Conservation (phyloP, 2,113 vertebrate species). For the Eulacestoma nigropectus region DNA sequence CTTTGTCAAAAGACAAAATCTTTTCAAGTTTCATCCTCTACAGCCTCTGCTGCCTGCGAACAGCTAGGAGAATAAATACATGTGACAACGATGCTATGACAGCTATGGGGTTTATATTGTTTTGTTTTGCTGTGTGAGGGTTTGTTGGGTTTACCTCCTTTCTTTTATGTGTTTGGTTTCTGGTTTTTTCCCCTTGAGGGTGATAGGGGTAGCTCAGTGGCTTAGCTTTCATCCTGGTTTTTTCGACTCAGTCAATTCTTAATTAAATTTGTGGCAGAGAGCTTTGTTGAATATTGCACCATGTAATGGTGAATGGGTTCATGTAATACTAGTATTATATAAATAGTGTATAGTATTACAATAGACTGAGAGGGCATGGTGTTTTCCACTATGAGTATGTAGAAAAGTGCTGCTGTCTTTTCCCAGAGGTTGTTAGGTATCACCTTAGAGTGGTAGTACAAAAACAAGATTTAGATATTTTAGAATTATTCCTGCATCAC, state of each 20-base stretch:
- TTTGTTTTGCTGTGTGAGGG: neutral
- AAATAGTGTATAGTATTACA: neutral
- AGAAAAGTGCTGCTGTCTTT: neutral
- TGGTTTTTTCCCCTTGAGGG: neutral
- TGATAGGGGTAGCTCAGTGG: neutral
- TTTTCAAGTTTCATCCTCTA: neutral
- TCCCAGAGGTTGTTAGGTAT: neutral
- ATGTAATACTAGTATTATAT: neutral
- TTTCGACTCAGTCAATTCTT: neutral
- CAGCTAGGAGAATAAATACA: neutral
- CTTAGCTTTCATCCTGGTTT: neutral
- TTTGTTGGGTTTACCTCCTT: neutral
- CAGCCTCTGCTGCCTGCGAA: neutral
- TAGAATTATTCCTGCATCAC: neutral
- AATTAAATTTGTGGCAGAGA: neutral
- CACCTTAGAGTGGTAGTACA: neutral
- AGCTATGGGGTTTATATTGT: rapidly evolving
- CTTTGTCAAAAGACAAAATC: neutral
- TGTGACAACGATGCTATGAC: neutral
- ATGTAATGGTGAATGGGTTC: neutral
- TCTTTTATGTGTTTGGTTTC: neutral
- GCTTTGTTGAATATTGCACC: neutral
- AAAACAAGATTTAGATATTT: neutral
- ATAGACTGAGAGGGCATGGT: neutral
- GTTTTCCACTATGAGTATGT: neutral